Conservation (phyloP, 2,113 vertebrate species). For the Cyphomyrus discorhynchus region DNA sequence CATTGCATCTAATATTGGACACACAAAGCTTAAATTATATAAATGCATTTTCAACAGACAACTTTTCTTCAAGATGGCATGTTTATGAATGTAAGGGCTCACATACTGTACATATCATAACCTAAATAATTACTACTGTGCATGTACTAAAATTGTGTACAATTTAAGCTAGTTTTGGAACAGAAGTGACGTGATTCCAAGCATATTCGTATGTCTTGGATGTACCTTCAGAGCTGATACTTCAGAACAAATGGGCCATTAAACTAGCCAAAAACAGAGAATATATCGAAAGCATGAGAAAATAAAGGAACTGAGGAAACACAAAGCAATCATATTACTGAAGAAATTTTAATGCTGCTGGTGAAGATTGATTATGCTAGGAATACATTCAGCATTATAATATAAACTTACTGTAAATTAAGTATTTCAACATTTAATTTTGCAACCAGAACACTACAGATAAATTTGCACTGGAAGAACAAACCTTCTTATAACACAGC, state of each 20-base stretch:
- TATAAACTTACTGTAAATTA: not conserved
- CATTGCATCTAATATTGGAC: not conserved
- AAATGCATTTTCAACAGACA: not conserved
- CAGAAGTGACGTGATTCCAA: not conserved
- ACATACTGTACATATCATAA: not conserved
- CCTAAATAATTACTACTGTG: not conserved
- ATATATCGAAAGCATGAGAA: not conserved
- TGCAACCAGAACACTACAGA: not conserved
- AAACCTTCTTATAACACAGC: not conserved
- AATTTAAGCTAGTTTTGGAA: not conserved
- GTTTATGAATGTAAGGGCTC: not conserved
- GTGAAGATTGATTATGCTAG: not conserved
- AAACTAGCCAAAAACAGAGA: not conserved
- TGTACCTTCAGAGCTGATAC: not conserved
- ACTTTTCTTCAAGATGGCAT: not conserved
- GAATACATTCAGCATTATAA: slow-evolving; percentile 21
- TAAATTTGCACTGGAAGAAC: not conserved
- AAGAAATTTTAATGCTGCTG: slow-evolving; percentile 15
- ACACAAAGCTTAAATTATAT: not conserved
- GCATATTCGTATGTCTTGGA: not conserved
- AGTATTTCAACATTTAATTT: not conserved
- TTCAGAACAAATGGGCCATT: not conserved
- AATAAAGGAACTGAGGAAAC: not conserved
- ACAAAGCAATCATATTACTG: not conserved
- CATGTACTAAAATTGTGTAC: not conserved